Evolutionary conservation across 2,888 invertebrate species (phyloP).

Genomic region (Lasioglossum vierecki): DNA sequence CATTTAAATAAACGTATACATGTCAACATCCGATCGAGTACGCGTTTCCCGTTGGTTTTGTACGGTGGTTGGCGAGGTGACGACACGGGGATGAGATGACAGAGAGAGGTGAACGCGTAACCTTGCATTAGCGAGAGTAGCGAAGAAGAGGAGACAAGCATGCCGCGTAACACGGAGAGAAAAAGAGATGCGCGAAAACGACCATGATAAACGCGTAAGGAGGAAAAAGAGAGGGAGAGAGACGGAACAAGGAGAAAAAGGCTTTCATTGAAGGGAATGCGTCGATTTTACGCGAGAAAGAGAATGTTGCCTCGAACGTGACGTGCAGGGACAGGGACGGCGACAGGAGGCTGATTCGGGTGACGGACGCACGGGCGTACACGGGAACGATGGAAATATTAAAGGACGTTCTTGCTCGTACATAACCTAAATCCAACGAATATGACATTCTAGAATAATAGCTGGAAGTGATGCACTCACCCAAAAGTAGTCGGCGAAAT

Average conservation of each 20-base stretch:
- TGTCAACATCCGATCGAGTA: constrained; percentile 42
- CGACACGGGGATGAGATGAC: constrained; percentile 27
- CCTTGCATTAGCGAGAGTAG: constrained; percentile 38
- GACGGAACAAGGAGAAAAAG: background rate
- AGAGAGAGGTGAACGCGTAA: constrained; percentile 47
- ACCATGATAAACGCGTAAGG: constrained; percentile 23
- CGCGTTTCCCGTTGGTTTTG: constrained; percentile 21
- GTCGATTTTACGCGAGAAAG: constrained; percentile 18
- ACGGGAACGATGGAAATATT: background rate
- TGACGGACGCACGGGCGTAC: background rate
- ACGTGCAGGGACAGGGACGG: constrained; percentile 19
- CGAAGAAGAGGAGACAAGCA: constrained; percentile 46
- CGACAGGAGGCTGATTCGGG: background rate
- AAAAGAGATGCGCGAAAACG: constrained; percentile 24
- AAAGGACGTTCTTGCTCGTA: constrained; percentile 13
- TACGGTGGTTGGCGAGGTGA: constrained; percentile 3
- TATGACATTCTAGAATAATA: constrained; percentile 41
- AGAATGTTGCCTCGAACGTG: constrained; percentile 14
- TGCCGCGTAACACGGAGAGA: constrained; percentile 35
- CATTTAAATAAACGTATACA: constrained; percentile 38
- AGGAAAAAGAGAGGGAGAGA: constrained; percentile 9
- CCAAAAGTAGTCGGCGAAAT: constrained; percentile 87
- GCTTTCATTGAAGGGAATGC: constrained; percentile 42
- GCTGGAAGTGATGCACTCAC: constrained; percentile 80
- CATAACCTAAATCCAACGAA: constrained; percentile 55